Evolutionary conservation across 1,140 invertebrate genomes (phyloP), one percentile per base, ranked within the genome.

Genomic region (Eufriesea mexicana): DNA sequence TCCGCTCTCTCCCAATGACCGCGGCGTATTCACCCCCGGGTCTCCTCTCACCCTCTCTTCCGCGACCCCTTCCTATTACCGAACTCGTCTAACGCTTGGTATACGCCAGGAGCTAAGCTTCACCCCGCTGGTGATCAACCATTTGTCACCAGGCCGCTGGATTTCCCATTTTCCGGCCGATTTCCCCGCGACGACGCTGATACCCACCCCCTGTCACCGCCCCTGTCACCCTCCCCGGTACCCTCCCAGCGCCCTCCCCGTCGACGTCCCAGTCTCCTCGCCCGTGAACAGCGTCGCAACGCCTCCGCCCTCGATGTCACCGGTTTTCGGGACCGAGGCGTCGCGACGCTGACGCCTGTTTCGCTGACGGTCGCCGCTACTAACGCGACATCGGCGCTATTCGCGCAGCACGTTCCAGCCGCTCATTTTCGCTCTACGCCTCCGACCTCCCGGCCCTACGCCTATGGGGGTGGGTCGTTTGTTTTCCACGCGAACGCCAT

Each of bases 131-230:
- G 59, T 73, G 88, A 89, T 86, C 87, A 87, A 91, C 92, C 92
- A 94, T 94, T 94, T 94, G 93, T 94, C 93, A 94, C 91, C 90
- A 85, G 88, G 90, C 89, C 86, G 88, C 92, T 93, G 92, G 90
- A 91, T 94, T 94, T 94, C 92, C 93, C 92, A 94, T 94, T 94
- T 94, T 94, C 94, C 92, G 85, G 75, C 91, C 94, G 94, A 94
- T 94, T 94, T 94, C 90, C 90, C 84, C 84, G 83, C 90, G 84
- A 86, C 90, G 89, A 87, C 84, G 64, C 79, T 79, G 84, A 88
- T 79, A 73, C 76, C 77, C 66, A 18, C 18, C 77, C 76, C 61
- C 70, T 18, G 75, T 83, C 68, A 42, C 59, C 59, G 14, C 45
- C 51, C 61, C 42, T 51, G 42, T 62, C 45, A 51, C 62, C 62